Conservation (phyloP, 2,113 vertebrate genomes). For the Ornithorhynchus anatinus region DNA sequence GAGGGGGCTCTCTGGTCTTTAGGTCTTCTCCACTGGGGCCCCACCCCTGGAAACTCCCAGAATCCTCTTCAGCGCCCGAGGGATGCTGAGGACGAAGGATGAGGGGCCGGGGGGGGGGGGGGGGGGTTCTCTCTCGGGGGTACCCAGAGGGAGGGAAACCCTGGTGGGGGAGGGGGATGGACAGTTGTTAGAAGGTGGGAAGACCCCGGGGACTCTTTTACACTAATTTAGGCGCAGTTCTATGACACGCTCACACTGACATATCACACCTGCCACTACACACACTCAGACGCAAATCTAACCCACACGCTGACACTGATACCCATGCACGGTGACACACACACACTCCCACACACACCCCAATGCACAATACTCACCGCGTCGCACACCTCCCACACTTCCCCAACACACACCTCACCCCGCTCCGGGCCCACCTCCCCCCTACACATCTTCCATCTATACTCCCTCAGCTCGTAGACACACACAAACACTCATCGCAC, state of each 20-base stretch:
- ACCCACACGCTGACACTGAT: conserved; percentile 30
- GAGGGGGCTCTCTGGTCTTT: not conserved
- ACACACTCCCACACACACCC: conserved; percentile 41
- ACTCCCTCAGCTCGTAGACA: not conserved
- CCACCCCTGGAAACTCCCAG: not conserved
- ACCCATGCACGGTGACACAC: not conserved
- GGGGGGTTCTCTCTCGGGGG: not conserved
- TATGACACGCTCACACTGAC: not conserved
- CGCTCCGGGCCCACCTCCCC: not conserved
- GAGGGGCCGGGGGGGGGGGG: not conserved
- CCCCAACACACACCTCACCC: not conserved
- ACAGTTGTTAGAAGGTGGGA: not conserved
- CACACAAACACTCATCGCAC: not conserved
- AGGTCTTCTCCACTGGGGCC: not conserved
- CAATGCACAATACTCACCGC: conserved; percentile 29
- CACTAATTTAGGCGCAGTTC: no score
- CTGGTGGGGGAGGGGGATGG: not conserved
- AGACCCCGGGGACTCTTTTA: not conserved
- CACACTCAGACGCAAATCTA: not conserved
- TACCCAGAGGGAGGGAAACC: not conserved
- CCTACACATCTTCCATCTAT: not conserved
- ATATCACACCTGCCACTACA: not conserved
- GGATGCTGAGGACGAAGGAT: not conserved
- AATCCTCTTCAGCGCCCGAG: not conserved
- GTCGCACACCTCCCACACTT: conserved; percentile 9